Evolutionary conservation across 2,888 invertebrate genomes (phyloP).

Genomic region (Platerodrilus igneus): DNA sequence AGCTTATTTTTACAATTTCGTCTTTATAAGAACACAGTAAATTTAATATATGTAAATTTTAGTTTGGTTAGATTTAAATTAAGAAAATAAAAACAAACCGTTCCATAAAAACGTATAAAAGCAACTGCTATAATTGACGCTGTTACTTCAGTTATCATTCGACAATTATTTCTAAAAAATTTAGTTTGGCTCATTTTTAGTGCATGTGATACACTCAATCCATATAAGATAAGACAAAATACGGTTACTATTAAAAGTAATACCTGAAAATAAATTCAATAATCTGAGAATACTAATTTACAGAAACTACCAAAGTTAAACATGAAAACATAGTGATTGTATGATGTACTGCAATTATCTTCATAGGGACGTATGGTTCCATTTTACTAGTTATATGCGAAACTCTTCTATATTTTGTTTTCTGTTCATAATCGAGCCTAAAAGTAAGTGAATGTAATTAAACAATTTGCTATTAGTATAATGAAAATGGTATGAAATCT

Average conservation of each 20-base stretch:
- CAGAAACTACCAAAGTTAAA: slow-evolving; percentile 30
- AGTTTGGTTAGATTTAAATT: too few species aligned
- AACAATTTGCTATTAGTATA: too few species aligned
- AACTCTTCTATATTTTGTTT: slow-evolving; percentile 13
- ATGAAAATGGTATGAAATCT: too few species aligned
- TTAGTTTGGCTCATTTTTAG: slow-evolving; percentile 20
- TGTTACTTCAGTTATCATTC: slow-evolving; percentile 28
- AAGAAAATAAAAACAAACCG: too few species aligned
- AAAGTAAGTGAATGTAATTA: too few species aligned
- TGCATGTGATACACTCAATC: slow-evolving; percentile 24
- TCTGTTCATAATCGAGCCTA: slow-evolving; percentile 21
- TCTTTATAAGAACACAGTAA: too few species aligned
- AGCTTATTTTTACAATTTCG: too few species aligned
- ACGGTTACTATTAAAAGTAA: slow-evolving; percentile 25
- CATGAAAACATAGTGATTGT: slow-evolving; percentile 21
- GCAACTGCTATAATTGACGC: slow-evolving; percentile 32
- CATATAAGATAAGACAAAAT: slow-evolving; percentile 33
- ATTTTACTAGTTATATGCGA: slow-evolving; percentile 24
- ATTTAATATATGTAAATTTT: too few species aligned
- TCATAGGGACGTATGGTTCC: slow-evolving; percentile 24
- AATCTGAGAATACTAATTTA: slow-evolving; percentile 12
- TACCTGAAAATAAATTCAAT: slow-evolving; percentile 24
- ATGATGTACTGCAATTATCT: slow-evolving; percentile 10
- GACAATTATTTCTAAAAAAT: slow-evolving; percentile 20
- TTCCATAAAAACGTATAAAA: slow-evolving; percentile 33